Percentiles rank a stretch among this genome's conserved stretches.
Conservation (phyloP, 2,888 invertebrate species). For the Melieria picta region DNA sequence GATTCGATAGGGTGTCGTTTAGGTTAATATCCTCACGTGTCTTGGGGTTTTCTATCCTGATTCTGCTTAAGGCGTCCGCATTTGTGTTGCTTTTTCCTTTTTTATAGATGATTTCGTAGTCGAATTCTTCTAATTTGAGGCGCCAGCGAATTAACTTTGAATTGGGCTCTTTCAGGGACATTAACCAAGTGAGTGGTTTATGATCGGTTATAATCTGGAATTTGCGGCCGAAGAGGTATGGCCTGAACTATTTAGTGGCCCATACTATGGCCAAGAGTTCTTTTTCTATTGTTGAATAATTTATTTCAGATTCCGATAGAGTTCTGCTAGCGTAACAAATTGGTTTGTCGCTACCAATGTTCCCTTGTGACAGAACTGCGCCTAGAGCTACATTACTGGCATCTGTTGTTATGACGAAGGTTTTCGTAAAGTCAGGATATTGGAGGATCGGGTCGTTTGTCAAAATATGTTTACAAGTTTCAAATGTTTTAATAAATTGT, state of each 20-base stretch:
- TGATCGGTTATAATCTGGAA: too few species aligned
- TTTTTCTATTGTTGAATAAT: constrained; percentile 14
- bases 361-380: constrained; percentile 50
- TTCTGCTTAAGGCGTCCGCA: not conserved
- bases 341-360: constrained; percentile 17
- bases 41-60: not conserved
- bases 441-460: constrained; percentile 29
- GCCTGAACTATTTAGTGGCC: constrained; percentile 17
- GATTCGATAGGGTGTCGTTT: not conserved
- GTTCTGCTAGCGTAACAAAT: constrained; percentile 10
- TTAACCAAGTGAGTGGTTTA: not conserved
- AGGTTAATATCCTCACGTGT: not conserved
- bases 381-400: constrained; percentile 50
- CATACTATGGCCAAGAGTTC: constrained; percentile 34
- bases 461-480: constrained; percentile 1
- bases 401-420: constrained; percentile 54
- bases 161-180: not conserved
- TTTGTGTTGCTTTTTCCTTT: constrained; percentile 2
- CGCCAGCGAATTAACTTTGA: not conserved
- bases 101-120: not conserved
- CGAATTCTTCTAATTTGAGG: not conserved
- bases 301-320: not conserved
- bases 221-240: constrained; percentile 13
- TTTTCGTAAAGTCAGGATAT: constrained; percentile 50
- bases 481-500: not conserved